Evolutionary conservation across 1,140 invertebrate genomes (phyloP).

Genomic region (Harpegnathos saltator): DNA sequence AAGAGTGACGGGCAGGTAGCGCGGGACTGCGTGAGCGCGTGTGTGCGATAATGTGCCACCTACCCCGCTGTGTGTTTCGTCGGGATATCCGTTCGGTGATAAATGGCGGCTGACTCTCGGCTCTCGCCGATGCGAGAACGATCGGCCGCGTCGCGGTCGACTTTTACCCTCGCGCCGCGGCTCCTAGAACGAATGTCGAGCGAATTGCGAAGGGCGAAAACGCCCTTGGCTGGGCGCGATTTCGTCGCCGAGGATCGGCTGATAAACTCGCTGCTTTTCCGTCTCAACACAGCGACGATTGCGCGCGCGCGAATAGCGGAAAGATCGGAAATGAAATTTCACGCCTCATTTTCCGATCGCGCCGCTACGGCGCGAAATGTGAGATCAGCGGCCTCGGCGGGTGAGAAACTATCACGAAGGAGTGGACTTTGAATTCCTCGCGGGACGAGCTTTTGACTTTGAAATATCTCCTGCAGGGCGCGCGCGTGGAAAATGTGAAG

Average conservation of each 20-base stretch:
- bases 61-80: slow-evolving; percentile 57
- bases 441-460: no score
- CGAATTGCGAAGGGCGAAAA: not conserved
- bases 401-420: no score
- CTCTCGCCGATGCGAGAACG: slow-evolving; percentile 53
- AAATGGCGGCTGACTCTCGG: slow-evolving; percentile 32
- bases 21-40: not conserved
- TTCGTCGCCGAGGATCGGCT: not conserved
- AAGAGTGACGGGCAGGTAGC: slow-evolving; percentile 33
- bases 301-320: not conserved
- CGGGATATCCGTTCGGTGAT: slow-evolving; percentile 52
- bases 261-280: no score
- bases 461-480: no score
- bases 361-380: no score
- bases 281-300: not conserved
- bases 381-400: not conserved
- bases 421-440: no score
- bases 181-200: slow-evolving; percentile 4
- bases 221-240: not conserved
- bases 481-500: no score
- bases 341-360: not conserved
- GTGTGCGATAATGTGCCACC: slow-evolving; percentile 48
- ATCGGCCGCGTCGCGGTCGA: slow-evolving; percentile 22
- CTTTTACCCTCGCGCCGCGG: slow-evolving; percentile 30
- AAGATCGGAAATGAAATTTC: not conserved